Evolutionary conservation across 2,113 vertebrate genomes (phyloP).

Genomic region (Scopus umbretta): DNA sequence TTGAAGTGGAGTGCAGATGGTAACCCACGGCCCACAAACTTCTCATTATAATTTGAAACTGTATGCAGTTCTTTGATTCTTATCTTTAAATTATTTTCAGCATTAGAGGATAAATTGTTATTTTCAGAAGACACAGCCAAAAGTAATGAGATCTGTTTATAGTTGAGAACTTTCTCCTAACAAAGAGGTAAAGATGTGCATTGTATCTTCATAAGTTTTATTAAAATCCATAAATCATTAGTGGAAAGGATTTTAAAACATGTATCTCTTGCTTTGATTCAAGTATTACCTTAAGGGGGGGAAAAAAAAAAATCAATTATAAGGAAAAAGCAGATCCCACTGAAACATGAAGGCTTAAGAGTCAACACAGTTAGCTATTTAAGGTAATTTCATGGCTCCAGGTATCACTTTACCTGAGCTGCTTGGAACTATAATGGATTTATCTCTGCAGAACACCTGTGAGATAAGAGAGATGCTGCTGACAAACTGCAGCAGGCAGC

Average conservation of each 20-base stretch:
- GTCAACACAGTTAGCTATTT: background rate
- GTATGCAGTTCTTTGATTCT: background rate
- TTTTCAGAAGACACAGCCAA: constrained; percentile 26
- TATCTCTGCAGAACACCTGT: constrained; percentile 20
- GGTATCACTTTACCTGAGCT: constrained; percentile 35
- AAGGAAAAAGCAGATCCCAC: background rate
- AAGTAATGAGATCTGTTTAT: background rate
- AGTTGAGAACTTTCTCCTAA: constrained; percentile 30
- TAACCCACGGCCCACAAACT: constrained; percentile 3
- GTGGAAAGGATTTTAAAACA: background rate
- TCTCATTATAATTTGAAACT: background rate
- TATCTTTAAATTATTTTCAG: constrained; percentile 44
- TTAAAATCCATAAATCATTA: background rate
- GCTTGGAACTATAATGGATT: background rate
- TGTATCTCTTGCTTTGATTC: background rate
- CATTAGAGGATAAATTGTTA: background rate
- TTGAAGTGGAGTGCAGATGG: constrained; percentile 36
- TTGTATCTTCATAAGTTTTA: background rate
- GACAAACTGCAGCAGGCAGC: background rate
- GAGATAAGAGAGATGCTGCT: background rate
- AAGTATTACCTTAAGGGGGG: background rate
- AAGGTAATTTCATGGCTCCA: background rate
- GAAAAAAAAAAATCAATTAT: background rate
- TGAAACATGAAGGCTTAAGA: background rate
- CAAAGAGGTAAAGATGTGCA: background rate